phyloP scores from a whole-genome alignment of 2,113 vertebrate genomes.

The Psettodes erumei region DNA sequence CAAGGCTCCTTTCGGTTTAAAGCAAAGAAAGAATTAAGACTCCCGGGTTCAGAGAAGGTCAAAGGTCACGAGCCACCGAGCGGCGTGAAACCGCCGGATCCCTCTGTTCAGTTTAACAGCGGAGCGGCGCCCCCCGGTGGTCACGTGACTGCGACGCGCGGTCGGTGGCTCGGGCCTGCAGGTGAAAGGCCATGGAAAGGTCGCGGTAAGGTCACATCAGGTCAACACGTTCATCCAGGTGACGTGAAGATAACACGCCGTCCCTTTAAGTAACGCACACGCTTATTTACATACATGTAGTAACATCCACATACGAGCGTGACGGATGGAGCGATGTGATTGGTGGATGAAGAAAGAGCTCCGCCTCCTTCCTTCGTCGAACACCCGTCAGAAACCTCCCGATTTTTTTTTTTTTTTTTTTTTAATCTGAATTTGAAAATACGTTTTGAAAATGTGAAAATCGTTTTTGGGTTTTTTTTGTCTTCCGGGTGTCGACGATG shows the following conservation, averaged over 20 bases:
- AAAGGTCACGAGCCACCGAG: constrained; percentile 46
- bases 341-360: constrained; percentile 49
- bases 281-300: constrained; percentile 26
- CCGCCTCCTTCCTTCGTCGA: constrained; percentile 26
- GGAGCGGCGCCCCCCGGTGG: too few relatives aligned
- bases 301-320: constrained; percentile 44
- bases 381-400: constrained; percentile 34
- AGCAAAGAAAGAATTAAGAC: constrained; percentile 72
- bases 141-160: background rate
- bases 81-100: too few relatives aligned
- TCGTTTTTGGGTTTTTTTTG: constrained; percentile 18
- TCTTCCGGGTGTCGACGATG: constrained; percentile 26
- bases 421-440: constrained; percentile 12
- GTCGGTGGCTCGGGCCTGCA: constrained; percentile 44
- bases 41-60: constrained; percentile 66
- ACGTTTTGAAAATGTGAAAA: constrained; percentile 23
- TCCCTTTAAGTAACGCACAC: background rate
- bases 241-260: background rate
- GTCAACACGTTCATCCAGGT: constrained; percentile 29
- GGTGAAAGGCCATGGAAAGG: constrained; percentile 76
- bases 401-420: background rate
- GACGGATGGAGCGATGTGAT: constrained; percentile 51
- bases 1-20: constrained; percentile 73
- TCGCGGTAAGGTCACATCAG: constrained; percentile 46
- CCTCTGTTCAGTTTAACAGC: too few relatives aligned